Conservation (phyloP, 53 echinoderm and acorn worm species). For the Crossaster papposus region DNA sequence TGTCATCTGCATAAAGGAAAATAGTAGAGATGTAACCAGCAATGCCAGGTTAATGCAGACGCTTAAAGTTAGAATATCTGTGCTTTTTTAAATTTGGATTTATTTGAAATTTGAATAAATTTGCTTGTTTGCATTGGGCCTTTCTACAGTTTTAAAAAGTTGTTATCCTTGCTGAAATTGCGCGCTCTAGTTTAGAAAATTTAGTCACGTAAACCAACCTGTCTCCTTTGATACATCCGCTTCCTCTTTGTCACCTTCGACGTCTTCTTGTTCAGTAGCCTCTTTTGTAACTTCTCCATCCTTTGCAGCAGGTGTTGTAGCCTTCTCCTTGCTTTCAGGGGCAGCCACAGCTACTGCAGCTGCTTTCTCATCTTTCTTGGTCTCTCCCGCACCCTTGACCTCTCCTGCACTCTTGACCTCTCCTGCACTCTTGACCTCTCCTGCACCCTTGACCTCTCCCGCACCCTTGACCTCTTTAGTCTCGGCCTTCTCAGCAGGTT, state of each 20-base stretch:
- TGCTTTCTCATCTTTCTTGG: conserved; percentile 43
- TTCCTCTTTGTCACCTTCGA: conserved; percentile 33
- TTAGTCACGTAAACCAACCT: conserved; percentile 22
- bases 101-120: too few species aligned
- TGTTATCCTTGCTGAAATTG: too few species aligned
- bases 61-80: too few species aligned
- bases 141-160: too few species aligned
- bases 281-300: conserved; percentile 27
- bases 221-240: conserved; percentile 27
- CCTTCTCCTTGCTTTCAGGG: conserved; percentile 35
- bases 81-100: too few species aligned
- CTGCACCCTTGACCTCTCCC: conserved; percentile 5
- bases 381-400: neutral
- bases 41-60: neutral
- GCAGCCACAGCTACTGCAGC: conserved; percentile 10
- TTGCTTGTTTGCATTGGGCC: too few species aligned
- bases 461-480: conserved; percentile 4
- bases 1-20: neutral
- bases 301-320: conserved; percentile 44
- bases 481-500: conserved; percentile 52
- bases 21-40: neutral
- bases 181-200: neutral
- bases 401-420: conserved; percentile 44
- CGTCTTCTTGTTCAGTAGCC: conserved; percentile 22
- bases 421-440: conserved; percentile 13